Conservation (phyloP, 1,140 invertebrate species). For the Hirudo medicinalis region DNA sequence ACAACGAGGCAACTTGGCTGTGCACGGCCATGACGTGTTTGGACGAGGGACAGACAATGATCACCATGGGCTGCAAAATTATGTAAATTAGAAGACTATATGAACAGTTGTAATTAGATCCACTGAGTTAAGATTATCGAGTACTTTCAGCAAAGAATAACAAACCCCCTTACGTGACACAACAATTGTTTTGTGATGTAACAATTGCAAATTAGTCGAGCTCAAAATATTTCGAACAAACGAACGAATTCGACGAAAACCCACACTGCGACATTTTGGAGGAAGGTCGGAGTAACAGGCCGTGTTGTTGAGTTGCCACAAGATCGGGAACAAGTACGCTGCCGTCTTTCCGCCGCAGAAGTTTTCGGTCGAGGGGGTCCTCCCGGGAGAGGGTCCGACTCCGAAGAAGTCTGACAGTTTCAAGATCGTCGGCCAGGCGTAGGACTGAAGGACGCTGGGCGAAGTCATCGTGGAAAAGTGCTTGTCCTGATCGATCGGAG, state of each 20-base stretch:
- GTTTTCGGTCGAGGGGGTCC: background rate
- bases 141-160: background rate
- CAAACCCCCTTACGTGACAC: too few species aligned
- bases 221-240: background rate
- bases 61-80: background rate
- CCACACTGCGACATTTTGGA: background rate
- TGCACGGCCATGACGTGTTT: background rate
- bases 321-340: background rate
- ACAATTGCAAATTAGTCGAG: background rate
- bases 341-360: background rate
- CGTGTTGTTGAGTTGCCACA: background rate
- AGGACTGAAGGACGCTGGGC: background rate
- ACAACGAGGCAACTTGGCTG: background rate
- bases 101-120: background rate
- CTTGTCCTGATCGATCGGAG: constrained; percentile 1
- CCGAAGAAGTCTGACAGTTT: constrained; percentile 6
- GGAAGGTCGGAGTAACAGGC: background rate
- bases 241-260: background rate
- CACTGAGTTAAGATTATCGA: background rate
- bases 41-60: background rate
- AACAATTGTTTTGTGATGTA: background rate
- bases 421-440: background rate
- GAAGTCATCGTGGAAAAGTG: background rate
- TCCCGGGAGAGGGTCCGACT: background rate
- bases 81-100: background rate